Percentiles rank a stretch among this genome's conserved stretches.
Conservation (phyloP, 2,888 invertebrate genomes). For the Calephelis perditalis region DNA sequence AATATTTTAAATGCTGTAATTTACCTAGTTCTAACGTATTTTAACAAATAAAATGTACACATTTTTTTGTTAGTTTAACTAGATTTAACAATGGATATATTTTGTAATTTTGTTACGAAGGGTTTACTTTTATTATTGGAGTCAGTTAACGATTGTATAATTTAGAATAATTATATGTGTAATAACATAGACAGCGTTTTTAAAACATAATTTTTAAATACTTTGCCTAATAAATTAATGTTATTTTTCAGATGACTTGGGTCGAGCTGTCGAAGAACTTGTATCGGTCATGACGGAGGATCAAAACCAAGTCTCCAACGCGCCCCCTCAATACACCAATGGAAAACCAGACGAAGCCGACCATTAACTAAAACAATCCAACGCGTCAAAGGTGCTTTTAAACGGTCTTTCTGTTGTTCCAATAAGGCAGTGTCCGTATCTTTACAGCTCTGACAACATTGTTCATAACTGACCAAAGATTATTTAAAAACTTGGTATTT, state of each 20-base stretch:
- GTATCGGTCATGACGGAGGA: constrained; percentile 94
- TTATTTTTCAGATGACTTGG: constrained; percentile 84
- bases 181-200: too few relatives aligned
- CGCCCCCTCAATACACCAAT: constrained; percentile 72
- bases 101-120: too few relatives aligned
- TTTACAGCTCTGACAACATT: constrained; percentile 58
- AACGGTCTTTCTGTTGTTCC: constrained; percentile 5
- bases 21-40: too few relatives aligned
- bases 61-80: too few relatives aligned
- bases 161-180: too few relatives aligned
- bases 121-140: too few relatives aligned
- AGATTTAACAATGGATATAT: too few relatives aligned
- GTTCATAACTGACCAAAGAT: constrained; percentile 38
- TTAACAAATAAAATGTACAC: too few relatives aligned
- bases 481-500: constrained; percentile 16
- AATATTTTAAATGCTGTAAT: too few relatives aligned
- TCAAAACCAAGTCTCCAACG: constrained; percentile 44
- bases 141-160: too few relatives aligned
- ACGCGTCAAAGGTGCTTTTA: constrained; percentile 36
- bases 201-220: too few relatives aligned
- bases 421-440: constrained; percentile 7
- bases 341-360: constrained; percentile 63
- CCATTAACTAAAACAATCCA: constrained; percentile 30
- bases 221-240: too few relatives aligned
- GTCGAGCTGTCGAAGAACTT: constrained; percentile 91